phyloP scores from a whole-genome alignment of 2,888 invertebrate species.

The Tenthredo scrophulariae region DNA sequence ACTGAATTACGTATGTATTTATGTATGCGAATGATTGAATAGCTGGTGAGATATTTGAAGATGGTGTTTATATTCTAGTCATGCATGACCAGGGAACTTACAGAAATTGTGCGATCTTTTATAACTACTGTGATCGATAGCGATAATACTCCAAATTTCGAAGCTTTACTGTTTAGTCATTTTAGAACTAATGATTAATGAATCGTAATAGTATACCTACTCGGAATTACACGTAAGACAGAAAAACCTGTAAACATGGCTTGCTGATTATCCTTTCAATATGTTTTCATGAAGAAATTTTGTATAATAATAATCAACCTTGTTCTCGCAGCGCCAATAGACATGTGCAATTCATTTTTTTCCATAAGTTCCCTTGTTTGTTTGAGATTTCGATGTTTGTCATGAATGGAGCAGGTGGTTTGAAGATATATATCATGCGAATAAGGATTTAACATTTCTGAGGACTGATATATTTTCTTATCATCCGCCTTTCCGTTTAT shows the following conservation, averaged over 20 bases:
- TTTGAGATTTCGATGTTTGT: slow-evolving; percentile 72
- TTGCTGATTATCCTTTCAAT: slow-evolving; percentile 62
- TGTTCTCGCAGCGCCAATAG: slow-evolving; percentile 59
- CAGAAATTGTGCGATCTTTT: slow-evolving; percentile 60
- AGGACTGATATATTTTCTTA: slow-evolving; percentile 64
- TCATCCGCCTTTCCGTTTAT: slow-evolving; percentile 65
- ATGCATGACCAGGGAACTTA: slow-evolving; percentile 64
- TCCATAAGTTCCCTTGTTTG: slow-evolving; percentile 72
- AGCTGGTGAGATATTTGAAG: not conserved
- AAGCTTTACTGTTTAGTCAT: slow-evolving; percentile 41
- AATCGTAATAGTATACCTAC: slow-evolving; percentile 61
- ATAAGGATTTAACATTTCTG: slow-evolving; percentile 64
- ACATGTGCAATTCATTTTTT: slow-evolving; percentile 65
- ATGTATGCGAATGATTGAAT: slow-evolving; percentile 1
- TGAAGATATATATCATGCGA: slow-evolving; percentile 65
- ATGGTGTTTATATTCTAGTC: slow-evolving; percentile 2
- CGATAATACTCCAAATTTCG: slow-evolving; percentile 40
- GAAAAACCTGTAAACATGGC: slow-evolving; percentile 71
- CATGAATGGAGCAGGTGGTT: slow-evolving; percentile 72
- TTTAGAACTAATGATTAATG: slow-evolving; percentile 13
- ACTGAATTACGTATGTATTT: not conserved
- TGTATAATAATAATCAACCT: slow-evolving; percentile 58
- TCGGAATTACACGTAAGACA: slow-evolving; percentile 70
- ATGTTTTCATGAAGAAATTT: slow-evolving; percentile 20
- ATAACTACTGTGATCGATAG: slow-evolving; percentile 49